phyloP scores from a whole-genome alignment of 1,140 invertebrate genomes.

The Drosophila carrolli region DNA sequence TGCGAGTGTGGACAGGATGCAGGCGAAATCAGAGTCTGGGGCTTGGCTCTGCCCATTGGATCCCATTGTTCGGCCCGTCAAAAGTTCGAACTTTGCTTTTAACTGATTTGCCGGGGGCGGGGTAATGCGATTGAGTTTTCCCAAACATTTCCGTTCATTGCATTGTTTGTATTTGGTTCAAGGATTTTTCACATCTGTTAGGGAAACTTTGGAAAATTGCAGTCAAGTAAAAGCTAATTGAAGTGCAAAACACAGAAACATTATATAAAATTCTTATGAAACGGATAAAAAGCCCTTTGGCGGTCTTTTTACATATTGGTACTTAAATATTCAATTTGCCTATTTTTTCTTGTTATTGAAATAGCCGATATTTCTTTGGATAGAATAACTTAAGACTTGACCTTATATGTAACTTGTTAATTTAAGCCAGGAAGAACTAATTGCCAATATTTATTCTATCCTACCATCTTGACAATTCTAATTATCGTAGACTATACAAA shows the following conservation, averaged over 20 bases:
- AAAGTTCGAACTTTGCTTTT: slow-evolving; percentile 41
- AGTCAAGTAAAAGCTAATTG: not conserved
- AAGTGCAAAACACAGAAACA: not conserved
- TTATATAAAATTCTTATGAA: too few species aligned
- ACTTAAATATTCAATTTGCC: too few species aligned
- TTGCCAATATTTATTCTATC: too few species aligned
- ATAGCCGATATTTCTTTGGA: too few species aligned
- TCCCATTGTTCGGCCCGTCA: slow-evolving; percentile 33
- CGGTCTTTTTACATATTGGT: too few species aligned
- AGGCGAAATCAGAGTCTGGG: slow-evolving; percentile 15
- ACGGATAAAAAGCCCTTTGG: too few species aligned
- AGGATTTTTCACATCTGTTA: slow-evolving; percentile 1
- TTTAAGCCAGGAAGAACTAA: too few species aligned
- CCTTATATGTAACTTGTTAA: too few species aligned
- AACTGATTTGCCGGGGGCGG: slow-evolving; percentile 10
- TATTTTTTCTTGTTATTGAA: too few species aligned
- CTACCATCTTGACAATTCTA: too few species aligned
- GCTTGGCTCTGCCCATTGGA: slow-evolving; percentile 9
- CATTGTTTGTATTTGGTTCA: slow-evolving; percentile 25
- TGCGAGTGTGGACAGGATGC: slow-evolving; percentile 47
- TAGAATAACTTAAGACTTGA: too few species aligned
- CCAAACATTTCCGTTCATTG: slow-evolving; percentile 22
- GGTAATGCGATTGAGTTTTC: slow-evolving; percentile 19
- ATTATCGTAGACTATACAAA: too few species aligned
- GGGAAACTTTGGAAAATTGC: not conserved